These are phyloP conservation scores for Apodemus agrarius DNA, from an alignment of 2,797 vertebrate genomes.

Conservation along the genomic window DNA sequence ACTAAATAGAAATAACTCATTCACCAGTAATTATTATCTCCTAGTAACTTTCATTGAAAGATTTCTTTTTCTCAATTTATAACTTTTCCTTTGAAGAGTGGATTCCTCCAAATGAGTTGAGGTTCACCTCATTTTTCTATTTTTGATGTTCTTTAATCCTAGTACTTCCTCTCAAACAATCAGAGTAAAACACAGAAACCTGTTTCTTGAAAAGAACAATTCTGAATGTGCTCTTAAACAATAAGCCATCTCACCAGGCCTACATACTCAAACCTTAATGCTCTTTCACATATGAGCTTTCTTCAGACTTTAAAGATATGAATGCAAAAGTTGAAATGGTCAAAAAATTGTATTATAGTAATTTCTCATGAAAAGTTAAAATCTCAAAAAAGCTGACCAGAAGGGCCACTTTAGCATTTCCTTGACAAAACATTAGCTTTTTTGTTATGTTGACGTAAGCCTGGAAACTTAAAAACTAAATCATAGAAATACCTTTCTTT, in stretches of 20 bases:
- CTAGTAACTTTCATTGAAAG: constrained; percentile 2
- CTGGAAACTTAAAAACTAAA: constrained; percentile 15
- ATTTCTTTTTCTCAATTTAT: not conserved
- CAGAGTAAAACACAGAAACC: not conserved
- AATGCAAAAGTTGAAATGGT: not conserved
- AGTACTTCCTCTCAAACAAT: not conserved
- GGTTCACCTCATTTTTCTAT: not conserved
- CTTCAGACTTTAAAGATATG: not conserved
- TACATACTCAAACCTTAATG: not conserved
- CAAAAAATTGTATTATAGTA: not conserved
- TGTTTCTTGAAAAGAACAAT: not conserved
- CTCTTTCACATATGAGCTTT: not conserved
- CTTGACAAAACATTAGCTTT: constrained; percentile 45
- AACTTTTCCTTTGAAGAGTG: constrained; percentile 26
- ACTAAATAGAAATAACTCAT: not conserved
- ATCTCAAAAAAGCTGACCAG: constrained; percentile 23
- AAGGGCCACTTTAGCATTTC: not conserved
- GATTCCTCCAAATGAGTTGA: not conserved
- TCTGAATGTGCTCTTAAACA: not conserved
- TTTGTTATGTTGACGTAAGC: not conserved
- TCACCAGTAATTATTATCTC: not conserved
- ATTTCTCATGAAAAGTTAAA: constrained; percentile 11
- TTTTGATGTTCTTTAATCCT: not conserved
- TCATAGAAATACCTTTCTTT: not conserved
- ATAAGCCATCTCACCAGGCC: too few species aligned